Conservation (phyloP, 2,797 vertebrate genomes). For the Gallinago solitaria region DNA sequence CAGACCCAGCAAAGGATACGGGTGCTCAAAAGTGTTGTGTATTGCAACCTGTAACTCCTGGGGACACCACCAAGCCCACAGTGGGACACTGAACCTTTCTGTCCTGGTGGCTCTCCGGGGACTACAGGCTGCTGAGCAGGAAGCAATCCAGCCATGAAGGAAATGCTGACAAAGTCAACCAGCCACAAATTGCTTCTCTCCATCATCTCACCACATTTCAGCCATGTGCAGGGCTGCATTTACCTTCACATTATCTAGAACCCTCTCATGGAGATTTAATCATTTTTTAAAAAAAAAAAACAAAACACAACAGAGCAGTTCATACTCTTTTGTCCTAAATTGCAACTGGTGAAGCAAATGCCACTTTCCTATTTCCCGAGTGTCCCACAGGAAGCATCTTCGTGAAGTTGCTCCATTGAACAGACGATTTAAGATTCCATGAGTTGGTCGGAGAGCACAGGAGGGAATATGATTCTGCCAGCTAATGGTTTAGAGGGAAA, state of each 20-base stretch:
- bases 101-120: neutral
- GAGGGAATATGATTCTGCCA: neutral
- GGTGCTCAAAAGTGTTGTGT: neutral
- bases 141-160: neutral
- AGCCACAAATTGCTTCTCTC: neutral
- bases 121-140: neutral
- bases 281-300: neutral
- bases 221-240: fast-evolving
- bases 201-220: neutral
- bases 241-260: neutral
- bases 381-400: conserved; percentile 41
- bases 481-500: neutral
- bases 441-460: neutral
- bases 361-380: neutral
- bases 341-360: neutral
- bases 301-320: neutral
- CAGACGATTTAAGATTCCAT: conserved; percentile 29
- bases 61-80: neutral
- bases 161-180: neutral
- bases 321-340: neutral
- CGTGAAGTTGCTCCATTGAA: conserved; percentile 15
- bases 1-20: neutral
- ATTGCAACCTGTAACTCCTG: neutral
- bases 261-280: neutral
- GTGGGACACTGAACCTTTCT: neutral